Base-by-base conservation (phyloP, 2,113 vertebrate genomes). In the Lynx canadensis region DNA sequence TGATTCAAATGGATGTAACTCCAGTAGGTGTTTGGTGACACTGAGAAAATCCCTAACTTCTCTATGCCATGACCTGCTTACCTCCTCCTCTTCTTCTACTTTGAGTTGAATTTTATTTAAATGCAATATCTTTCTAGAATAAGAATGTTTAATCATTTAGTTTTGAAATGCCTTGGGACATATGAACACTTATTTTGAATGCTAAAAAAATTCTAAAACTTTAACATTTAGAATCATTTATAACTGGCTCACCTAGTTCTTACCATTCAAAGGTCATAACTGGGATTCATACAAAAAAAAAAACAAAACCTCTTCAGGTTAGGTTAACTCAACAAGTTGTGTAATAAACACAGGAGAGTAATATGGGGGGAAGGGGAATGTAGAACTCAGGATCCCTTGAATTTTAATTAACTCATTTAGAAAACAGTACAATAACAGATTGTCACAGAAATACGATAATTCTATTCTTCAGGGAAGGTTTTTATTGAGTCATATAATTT, bases 331-430 rank as follows among this genome's bases (percentile, higher is more conserved):
- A 91, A 76, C 7, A 89, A 83, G 21, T 80, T 66, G 21, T 14
- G 68, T 69, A 45, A 6, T 66, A 83, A 93, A 89, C 25, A 36
- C 4, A 29, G 10, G 0, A 83, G 33, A 94, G 2, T 55, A 63
- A 16, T 63, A 10, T 50, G 9, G 10, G 5, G n/a, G 68, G 11
- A 7, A 15, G 27, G 52, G 21, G 4, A 5, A 16, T 87, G 4
- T 12, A 93, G 68, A 89, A 86, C 33, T 95, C 79, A 82, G 12
- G 31, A 80, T 60, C 16, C 2, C 19, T 80, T 86, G 68, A 94
- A 92, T 96, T 83, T 97, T 86, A 95, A 93, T 93, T 36, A 74
- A 74, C 33, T 97, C 25, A 90, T 87, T 97, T 92, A 83, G 1
- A 91, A 89, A 83, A 92, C 6, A 95, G 31, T 7, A 90, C 81